These are phyloP conservation scores for Cetonia aurata DNA, from an alignment of 2,888 invertebrate species.

Conservation along the genomic window DNA sequence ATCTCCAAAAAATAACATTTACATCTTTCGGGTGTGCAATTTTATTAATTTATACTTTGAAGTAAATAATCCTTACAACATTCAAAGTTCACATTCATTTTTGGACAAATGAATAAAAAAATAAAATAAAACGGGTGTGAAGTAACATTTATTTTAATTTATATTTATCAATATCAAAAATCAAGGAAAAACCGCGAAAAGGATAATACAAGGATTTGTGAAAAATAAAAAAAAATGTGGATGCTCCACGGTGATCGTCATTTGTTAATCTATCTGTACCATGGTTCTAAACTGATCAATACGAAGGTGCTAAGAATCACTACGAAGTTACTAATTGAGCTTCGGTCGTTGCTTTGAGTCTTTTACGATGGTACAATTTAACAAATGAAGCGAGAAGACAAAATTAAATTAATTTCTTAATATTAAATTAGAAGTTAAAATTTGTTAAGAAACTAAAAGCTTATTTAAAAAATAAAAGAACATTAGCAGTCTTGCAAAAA, in stretches of 20 bases:
- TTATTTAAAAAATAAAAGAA: neutral
- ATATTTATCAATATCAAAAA: too few relatives aligned
- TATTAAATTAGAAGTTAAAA: slow-evolving; percentile 4
- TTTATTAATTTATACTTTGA: slow-evolving; percentile 19
- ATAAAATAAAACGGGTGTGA: too few relatives aligned
- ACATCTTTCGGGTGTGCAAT: slow-evolving; percentile 29
- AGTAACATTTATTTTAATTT: too few relatives aligned
- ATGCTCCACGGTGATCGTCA: too few relatives aligned
- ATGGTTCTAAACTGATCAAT: too few relatives aligned
- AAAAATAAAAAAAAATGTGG: too few relatives aligned
- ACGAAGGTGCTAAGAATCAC: too few relatives aligned
- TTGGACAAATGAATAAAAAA: too few relatives aligned
- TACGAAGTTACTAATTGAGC: slow-evolving; percentile 2
- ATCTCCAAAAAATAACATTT: slow-evolving; percentile 5
- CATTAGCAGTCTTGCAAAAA: slow-evolving; percentile 29
- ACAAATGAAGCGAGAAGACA: slow-evolving; percentile 6
- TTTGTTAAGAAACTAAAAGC: slow-evolving; percentile 21
- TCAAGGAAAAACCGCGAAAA: too few relatives aligned
- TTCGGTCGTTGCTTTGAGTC: neutral
- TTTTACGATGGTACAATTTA: neutral
- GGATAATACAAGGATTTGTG: too few relatives aligned
- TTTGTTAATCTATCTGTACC: too few relatives aligned
- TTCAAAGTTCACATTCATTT: neutral
- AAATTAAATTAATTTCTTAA: slow-evolving; percentile 1
- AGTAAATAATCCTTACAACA: neutral